Conservation (phyloP, 92 coral and sea anemone species). For the Blastomussa wellsi region DNA sequence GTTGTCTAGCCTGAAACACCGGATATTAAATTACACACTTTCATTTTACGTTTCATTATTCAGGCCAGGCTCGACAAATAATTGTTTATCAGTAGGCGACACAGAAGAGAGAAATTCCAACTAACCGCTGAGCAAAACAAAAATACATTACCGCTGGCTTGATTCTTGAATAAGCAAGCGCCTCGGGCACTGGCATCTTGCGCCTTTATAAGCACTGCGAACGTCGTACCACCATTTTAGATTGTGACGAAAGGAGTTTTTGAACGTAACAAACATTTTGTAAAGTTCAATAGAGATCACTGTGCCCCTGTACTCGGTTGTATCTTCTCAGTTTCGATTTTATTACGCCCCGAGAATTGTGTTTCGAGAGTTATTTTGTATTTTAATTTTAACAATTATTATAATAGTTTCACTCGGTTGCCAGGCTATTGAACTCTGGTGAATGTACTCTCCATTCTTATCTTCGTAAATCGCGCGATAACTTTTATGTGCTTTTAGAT, state of each 20-base stretch:
- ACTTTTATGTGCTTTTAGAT: not conserved
- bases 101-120: slow-evolving; percentile 10
- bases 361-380: not conserved
- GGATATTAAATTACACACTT: slow-evolving; percentile 11
- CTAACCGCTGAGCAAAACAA: slow-evolving; percentile 36
- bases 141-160: slow-evolving; percentile 15
- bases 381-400: not conserved
- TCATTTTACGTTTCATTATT: not conserved
- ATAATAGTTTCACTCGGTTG: not conserved
- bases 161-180: slow-evolving; percentile 12
- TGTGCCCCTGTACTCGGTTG: not conserved
- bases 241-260: not conserved
- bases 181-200: not conserved
- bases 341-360: not conserved
- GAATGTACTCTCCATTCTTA: not conserved
- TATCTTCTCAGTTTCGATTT: not conserved
- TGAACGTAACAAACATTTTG: not conserved
- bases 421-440: not conserved
- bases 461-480: not conserved
- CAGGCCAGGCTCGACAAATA: not conserved
- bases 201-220: not conserved
- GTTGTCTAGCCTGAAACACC: not conserved
- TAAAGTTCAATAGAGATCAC: not conserved
- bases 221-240: not conserved
- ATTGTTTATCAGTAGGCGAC: slow-evolving; percentile 5